Evolutionary conservation across 2,113 vertebrate species (phyloP).

Genomic region (Promerops cafer): DNA sequence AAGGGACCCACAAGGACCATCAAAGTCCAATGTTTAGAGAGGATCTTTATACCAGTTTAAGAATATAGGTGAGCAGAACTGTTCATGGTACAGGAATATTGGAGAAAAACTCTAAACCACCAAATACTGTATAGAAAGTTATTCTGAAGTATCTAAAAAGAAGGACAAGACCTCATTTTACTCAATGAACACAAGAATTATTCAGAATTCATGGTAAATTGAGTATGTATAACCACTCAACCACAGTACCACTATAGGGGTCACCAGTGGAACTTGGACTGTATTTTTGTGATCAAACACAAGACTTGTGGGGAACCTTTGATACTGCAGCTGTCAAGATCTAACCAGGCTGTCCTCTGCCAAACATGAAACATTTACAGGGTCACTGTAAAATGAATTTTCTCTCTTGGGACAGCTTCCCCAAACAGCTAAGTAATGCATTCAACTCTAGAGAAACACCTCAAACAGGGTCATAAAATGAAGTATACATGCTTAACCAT

Average conservation of each 20-base stretch:
- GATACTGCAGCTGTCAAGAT: background rate
- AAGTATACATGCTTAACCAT: background rate
- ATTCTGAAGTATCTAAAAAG: background rate
- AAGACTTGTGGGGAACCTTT: background rate
- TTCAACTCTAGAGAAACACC: conserved; percentile 55
- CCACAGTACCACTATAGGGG: background rate
- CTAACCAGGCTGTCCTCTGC: background rate
- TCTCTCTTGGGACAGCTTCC: background rate
- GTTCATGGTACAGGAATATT: background rate
- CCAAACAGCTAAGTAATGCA: background rate
- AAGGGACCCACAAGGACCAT: background rate
- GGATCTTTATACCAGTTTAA: background rate
- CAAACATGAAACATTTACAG: background rate
- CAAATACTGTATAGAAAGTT: background rate
- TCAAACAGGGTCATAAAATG: background rate
- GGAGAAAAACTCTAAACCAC: background rate
- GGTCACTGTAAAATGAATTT: background rate
- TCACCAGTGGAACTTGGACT: background rate
- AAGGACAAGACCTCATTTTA: background rate
- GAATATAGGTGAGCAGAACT: background rate
- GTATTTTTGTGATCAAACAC: background rate
- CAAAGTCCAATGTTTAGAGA: background rate
- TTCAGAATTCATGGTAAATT: background rate
- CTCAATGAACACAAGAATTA: background rate
- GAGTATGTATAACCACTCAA: background rate